Base-by-base conservation (phyloP, 2,888 invertebrate genomes). In the Euzophera pinguis region DNA sequence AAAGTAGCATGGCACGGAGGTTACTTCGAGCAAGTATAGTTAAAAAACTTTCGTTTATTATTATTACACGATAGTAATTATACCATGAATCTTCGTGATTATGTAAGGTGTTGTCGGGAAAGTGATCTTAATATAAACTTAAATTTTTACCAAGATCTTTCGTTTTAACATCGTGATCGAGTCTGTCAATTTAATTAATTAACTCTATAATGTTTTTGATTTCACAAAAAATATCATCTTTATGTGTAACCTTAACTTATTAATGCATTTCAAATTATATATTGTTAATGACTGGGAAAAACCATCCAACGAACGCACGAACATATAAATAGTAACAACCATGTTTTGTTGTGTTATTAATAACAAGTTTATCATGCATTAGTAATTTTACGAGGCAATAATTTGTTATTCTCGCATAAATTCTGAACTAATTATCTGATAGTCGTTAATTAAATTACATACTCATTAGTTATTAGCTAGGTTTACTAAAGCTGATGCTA, bases 41-140 rank as follows among this genome's bases (percentile, higher is more conserved):
- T 45, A 39, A 22, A 12, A 32, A 34, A 42, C 51, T 51, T 51
- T 51, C 51, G 13, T 51, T 51, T 51, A 50, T 38, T n/a, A 8
- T 45, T 32, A 32, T 32, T 34, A 34, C 34, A 34, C 45, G 16
- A 32, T 13, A 16, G 14, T 45, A 32, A 29, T 45, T 32, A 22
- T 22, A 32, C 9, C n/a, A 32, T 45, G 45, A 29, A 10, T 32
- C 14, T 14, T 45, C 32, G 13, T 32, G 27, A 12, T 45, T 45
- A 45, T 45, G 45, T 45, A 45, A 45, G 32, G 10, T 16, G 10
- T 4, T 9, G 39, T 9, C 16, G 32, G 32, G 29, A 29, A 29
- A 29, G 29, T 7, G 3, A 7, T 9, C 1, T 32, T 8, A 32
- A 1, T 9, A 32, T 4, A 10, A 32, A 32, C 32, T 29, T 29